A percentile compares a stretch with the other conserved stretches of the same genome.
Evolutionary conservation across 92 coral and sea anemone genomes (phyloP).

Genomic region (Scolanthus callimorphus): DNA sequence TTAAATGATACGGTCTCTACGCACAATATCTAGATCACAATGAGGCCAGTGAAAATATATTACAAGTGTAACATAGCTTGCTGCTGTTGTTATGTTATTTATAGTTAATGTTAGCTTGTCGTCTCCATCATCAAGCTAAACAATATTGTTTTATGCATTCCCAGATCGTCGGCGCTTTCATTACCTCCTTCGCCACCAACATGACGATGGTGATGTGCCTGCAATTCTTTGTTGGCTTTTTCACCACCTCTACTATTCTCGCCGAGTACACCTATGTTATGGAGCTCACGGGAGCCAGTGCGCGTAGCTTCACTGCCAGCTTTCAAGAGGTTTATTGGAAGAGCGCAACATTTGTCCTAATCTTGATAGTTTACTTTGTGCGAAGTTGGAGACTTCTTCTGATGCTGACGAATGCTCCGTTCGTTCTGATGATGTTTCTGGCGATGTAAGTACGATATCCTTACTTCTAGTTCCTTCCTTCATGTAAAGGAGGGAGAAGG

Average conservation of each 20-base stretch:
- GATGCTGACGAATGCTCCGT: constrained; percentile 31
- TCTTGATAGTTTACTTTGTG: constrained; percentile 43
- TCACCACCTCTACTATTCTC: constrained; percentile 26
- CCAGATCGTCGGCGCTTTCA: constrained; percentile 14
- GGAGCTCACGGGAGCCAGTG: constrained; percentile 49
- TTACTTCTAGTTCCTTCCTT: too few species aligned
- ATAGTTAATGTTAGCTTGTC: too few species aligned
- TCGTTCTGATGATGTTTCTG: constrained; percentile 26
- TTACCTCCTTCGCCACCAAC: constrained; percentile 36
- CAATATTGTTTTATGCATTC: background rate
- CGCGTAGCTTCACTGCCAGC: constrained; percentile 59
- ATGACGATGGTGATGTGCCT: constrained; percentile 38
- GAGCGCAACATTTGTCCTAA: constrained; percentile 34
- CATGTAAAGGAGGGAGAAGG: too few species aligned
- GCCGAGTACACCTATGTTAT: constrained; percentile 40
- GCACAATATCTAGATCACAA: too few species aligned
- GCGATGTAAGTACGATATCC: constrained; percentile 69
- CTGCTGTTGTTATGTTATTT: too few species aligned
- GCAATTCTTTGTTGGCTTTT: constrained; percentile 35
- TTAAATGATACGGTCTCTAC: too few species aligned
- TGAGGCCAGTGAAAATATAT: too few species aligned
- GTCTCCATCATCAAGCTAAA: too few species aligned
- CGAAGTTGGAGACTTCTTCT: constrained; percentile 55
- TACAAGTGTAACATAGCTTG: too few species aligned
- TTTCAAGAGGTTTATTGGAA: constrained; percentile 49